Percentiles rank a stretch among this genome's conserved stretches.
Evolutionary conservation across 2,113 vertebrate species (phyloP).

Genomic region (Embiotoca jacksoni): DNA sequence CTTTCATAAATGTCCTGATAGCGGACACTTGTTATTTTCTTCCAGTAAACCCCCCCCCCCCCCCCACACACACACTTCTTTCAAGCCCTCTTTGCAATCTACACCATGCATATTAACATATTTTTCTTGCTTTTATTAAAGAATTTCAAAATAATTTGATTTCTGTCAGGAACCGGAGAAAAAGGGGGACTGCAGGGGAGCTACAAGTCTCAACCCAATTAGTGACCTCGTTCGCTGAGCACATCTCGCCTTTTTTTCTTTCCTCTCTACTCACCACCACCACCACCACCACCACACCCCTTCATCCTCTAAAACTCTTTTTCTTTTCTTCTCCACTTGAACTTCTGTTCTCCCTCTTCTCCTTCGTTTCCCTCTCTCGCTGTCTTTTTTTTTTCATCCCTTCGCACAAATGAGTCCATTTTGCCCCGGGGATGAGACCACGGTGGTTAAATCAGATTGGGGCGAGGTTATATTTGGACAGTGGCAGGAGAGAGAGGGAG

Average conservation of each 20-base stretch:
- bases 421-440: slow-evolving; percentile 65
- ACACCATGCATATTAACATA: slow-evolving; percentile 56
- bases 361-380: slow-evolving; percentile 12
- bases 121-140: slow-evolving; percentile 62
- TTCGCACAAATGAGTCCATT: slow-evolving; percentile 68
- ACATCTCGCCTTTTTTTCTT: slow-evolving; percentile 35
- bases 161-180: slow-evolving; percentile 58
- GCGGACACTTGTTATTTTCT: slow-evolving; percentile 38
- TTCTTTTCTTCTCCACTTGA: slow-evolving; percentile 40
- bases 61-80: neutral
- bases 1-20: slow-evolving; percentile 2
- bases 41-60: slow-evolving; percentile 2
- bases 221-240: slow-evolving; percentile 70
- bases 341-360: slow-evolving; percentile 45
- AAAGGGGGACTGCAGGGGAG: slow-evolving; percentile 50
- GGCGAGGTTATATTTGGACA: slow-evolving; percentile 80
- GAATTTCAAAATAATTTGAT: slow-evolving; percentile 71
- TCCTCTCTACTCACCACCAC: slow-evolving; percentile 49
- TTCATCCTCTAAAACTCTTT: slow-evolving; percentile 30
- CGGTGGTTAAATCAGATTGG: slow-evolving; percentile 73
- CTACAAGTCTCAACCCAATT: slow-evolving; percentile 77
- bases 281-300: slow-evolving; percentile 1
- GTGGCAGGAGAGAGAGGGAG: slow-evolving; percentile 23
- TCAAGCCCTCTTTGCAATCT: slow-evolving; percentile 15
- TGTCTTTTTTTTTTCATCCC: slow-evolving; percentile 15